phyloP scores from a whole-genome alignment of 2,113 vertebrate genomes.

The Bubo bubo region DNA sequence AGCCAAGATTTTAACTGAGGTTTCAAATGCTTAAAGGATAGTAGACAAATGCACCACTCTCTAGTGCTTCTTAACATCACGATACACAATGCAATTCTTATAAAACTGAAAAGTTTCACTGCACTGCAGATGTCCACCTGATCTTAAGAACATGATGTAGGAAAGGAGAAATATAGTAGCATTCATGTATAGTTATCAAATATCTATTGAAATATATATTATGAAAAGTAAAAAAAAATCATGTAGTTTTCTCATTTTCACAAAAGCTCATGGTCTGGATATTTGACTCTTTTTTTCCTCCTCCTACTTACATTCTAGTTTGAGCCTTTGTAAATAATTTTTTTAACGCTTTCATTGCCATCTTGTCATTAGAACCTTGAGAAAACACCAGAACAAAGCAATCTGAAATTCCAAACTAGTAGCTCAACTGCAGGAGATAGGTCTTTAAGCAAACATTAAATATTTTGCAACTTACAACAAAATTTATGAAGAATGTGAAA shows the following conservation, averaged over 20 bases:
- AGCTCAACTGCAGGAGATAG: neutral
- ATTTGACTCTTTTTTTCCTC: neutral
- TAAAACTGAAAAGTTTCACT: neutral
- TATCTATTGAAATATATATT: neutral
- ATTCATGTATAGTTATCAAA: neutral
- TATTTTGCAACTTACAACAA: neutral
- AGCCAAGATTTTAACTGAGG: neutral
- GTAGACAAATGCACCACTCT: neutral
- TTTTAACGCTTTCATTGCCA: neutral
- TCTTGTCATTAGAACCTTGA: neutral
- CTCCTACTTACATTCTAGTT: neutral
- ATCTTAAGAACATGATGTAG: neutral
- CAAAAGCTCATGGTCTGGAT: neutral
- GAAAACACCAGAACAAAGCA: neutral
- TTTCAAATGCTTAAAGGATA: neutral
- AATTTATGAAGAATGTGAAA: neutral
- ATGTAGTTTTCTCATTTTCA: neutral
- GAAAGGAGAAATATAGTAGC: neutral
- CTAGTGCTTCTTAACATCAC: neutral
- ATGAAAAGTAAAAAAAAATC: neutral
- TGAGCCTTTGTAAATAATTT: neutral
- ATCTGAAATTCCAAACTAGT: neutral
- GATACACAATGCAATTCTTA: neutral
- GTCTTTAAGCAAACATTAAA: neutral
- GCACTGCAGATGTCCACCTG: neutral